phyloP scores from a whole-genome alignment of 2,888 invertebrate genomes.

The Resseliella maxima region DNA sequence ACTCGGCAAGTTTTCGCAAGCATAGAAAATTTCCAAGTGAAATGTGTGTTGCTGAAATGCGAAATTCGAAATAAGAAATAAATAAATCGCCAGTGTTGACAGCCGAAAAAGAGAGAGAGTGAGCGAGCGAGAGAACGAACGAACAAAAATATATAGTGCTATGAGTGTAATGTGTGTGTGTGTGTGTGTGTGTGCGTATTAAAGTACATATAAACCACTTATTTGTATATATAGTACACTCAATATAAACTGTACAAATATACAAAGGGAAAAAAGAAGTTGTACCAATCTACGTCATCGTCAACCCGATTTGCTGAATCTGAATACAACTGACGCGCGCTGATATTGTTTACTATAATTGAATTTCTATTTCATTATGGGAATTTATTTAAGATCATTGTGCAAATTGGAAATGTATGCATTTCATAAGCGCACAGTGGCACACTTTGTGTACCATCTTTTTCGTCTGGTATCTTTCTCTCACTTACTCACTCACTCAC shows the following conservation, averaged over 20 bases:
- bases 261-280: background rate
- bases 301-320: constrained; percentile 23
- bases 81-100: constrained; percentile 39
- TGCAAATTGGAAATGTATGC: constrained; percentile 51
- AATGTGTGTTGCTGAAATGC: constrained; percentile 19
- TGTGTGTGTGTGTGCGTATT: too few species aligned
- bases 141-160: background rate
- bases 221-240: too few species aligned
- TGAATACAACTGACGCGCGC: constrained; percentile 41
- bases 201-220: too few species aligned
- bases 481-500: background rate
- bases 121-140: background rate
- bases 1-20: background rate
- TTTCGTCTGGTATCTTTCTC: background rate
- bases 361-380: constrained; percentile 52
- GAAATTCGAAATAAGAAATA: background rate
- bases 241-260: background rate
- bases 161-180: too few species aligned
- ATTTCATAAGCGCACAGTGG: constrained; percentile 35
- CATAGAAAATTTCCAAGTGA: background rate
- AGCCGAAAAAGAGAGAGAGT: background rate
- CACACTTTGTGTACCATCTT: background rate
- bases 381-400: constrained; percentile 50
- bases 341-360: constrained; percentile 47
- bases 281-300: constrained; percentile 40